Conservation (phyloP, 2,888 invertebrate species). For the Theretra japonica region DNA sequence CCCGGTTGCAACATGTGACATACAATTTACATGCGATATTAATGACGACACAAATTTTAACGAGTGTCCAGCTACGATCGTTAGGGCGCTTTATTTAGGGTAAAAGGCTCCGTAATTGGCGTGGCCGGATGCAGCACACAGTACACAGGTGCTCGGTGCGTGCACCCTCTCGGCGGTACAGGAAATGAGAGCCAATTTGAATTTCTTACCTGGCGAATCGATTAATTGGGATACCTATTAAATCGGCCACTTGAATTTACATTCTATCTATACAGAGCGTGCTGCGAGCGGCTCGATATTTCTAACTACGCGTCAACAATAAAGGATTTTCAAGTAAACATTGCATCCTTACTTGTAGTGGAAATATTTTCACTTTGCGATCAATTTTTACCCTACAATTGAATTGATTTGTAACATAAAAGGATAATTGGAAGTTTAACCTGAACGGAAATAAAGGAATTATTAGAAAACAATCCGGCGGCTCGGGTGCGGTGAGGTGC, state of each 20-base stretch:
- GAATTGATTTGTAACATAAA: slow-evolving; percentile 62
- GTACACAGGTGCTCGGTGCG: slow-evolving; percentile 74
- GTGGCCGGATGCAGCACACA: slow-evolving; percentile 74
- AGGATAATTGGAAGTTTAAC: slow-evolving; percentile 71
- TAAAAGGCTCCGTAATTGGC: slow-evolving; percentile 74
- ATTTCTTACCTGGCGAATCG: slow-evolving; percentile 74
- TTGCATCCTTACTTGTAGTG: neutral
- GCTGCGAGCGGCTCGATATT: neutral
- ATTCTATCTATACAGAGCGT: neutral
- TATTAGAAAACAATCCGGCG: slow-evolving; percentile 82
- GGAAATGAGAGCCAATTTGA: slow-evolving; percentile 79
- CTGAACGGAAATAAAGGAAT: slow-evolving; percentile 77
- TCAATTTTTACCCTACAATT: slow-evolving; percentile 36
- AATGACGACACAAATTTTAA: slow-evolving; percentile 58
- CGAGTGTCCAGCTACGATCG: slow-evolving; percentile 65
- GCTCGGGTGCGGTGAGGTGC: slow-evolving; percentile 50
- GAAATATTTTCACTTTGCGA: slow-evolving; percentile 2
- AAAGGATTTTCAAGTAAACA: neutral
- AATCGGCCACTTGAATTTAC: slow-evolving; percentile 16
- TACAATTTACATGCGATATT: slow-evolving; percentile 51
- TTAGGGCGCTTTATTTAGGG: slow-evolving; percentile 72
- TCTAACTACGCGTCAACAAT: neutral
- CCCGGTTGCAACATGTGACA: slow-evolving; percentile 37
- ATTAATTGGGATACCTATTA: slow-evolving; percentile 67
- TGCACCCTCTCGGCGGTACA: slow-evolving; percentile 68